phyloP scores from a whole-genome alignment of 2,797 vertebrate species.

The Momotus momota region DNA sequence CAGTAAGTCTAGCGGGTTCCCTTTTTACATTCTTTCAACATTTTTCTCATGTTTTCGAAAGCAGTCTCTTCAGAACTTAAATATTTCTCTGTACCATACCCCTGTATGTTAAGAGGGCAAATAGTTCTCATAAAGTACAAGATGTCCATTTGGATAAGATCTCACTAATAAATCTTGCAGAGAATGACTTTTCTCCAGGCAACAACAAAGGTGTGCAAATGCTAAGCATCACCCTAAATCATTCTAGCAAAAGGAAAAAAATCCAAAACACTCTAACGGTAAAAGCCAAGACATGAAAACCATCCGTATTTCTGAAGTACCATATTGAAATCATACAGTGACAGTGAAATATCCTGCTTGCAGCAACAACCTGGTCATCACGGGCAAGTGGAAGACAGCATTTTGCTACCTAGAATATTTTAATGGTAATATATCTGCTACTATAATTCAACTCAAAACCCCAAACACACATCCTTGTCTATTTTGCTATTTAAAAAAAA shows the following conservation, averaged over 20 bases:
- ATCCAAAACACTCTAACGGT: not conserved
- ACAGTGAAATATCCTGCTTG: not conserved
- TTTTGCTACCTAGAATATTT: not conserved
- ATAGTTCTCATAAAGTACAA: not conserved
- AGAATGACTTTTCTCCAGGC: slow-evolving; percentile 1
- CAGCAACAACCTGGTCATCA: not conserved
- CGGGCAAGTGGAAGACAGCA: accelerated
- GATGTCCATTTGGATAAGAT: not conserved
- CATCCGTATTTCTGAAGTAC: not conserved
- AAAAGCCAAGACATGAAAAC: not conserved
- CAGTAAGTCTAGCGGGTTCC: not conserved
- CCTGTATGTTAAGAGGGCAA: not conserved
- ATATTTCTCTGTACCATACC: not conserved
- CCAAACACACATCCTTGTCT: not conserved
- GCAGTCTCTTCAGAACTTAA: not conserved
- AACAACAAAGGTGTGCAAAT: slow-evolving; percentile 8
- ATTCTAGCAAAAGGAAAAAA: not conserved
- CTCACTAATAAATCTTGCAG: not conserved
- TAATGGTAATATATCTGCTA: not conserved
- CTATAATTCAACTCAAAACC: not conserved
- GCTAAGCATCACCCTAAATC: not conserved
- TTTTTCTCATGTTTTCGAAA: not conserved
- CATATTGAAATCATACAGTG: not conserved
- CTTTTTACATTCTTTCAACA: not conserved
- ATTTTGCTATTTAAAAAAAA: not conserved